Percentiles rank a stretch among this genome's conserved stretches.
Evolutionary conservation across 2,797 vertebrate species (phyloP).

Genomic region (Furcifer pardalis): DNA sequence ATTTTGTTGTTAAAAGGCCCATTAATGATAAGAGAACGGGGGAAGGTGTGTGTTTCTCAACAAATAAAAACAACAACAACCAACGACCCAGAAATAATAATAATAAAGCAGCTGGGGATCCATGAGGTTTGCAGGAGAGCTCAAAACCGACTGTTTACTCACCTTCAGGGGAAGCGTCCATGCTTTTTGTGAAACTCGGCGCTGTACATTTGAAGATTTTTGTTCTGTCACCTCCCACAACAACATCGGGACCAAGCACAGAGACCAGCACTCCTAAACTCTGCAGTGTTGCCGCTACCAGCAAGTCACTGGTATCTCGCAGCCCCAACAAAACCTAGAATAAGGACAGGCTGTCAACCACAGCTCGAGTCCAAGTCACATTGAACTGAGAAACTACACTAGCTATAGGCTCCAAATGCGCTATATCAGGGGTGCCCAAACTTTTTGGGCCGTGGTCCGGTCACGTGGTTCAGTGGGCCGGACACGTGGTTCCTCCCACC

Average conservation of each 20-base stretch:
- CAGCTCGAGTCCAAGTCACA: not conserved
- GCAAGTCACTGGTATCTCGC: conserved; percentile 89
- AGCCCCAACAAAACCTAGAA: conserved; percentile 92
- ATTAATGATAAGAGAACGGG: no score
- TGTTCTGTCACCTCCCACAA: conserved; percentile 92
- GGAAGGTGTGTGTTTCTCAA: no score
- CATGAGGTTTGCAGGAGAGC: not conserved
- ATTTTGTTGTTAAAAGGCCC: no score
- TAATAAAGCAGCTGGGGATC: no score
- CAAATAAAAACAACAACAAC: no score
- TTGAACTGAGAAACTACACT: not conserved
- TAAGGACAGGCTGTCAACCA: not conserved
- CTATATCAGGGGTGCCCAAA: no score
- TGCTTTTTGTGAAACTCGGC: conserved; percentile 91
- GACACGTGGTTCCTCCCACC: no score
- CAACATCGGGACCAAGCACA: conserved; percentile 92
- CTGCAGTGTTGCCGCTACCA: conserved; percentile 93
- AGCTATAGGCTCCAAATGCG: not conserved
- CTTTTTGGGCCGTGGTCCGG: no score
- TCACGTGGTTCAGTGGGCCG: no score
- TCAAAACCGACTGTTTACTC: conserved; percentile 41
- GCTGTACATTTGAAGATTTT: conserved; percentile 96
- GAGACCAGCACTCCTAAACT: conserved; percentile 93
- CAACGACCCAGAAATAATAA: no score
- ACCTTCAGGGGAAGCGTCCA: conserved; percentile 92